phyloP scores from a whole-genome alignment of 2,888 invertebrate genomes.

The Calliphora vomitoria region DNA sequence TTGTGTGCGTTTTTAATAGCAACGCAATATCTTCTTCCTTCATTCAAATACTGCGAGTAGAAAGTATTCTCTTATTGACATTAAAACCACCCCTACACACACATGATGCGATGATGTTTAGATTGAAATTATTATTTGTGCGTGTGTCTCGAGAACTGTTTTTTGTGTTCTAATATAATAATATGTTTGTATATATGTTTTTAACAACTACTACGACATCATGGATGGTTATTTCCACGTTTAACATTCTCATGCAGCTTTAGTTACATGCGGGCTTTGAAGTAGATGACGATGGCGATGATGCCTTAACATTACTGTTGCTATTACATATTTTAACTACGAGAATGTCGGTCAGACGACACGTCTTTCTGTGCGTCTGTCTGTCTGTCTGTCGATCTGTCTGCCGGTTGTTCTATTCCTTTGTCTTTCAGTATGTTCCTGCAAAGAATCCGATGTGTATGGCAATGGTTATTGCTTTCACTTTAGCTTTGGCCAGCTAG shows the following conservation, averaged over 20 bases:
- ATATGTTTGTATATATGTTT: slow-evolving; percentile 10
- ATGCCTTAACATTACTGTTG: slow-evolving; percentile 61
- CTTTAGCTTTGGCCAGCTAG: slow-evolving; percentile 30
- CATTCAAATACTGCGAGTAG: background rate
- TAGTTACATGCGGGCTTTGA: slow-evolving; percentile 71
- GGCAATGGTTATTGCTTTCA: slow-evolving; percentile 47
- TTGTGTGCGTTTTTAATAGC: slow-evolving; percentile 65
- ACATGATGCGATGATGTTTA: slow-evolving; percentile 21
- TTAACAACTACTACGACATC: slow-evolving; percentile 44
- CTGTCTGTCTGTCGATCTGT: slow-evolving; percentile 21
- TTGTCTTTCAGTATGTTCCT: slow-evolving; percentile 33
- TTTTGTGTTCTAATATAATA: background rate
- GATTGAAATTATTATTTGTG: slow-evolving; percentile 26
- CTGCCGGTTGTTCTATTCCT: slow-evolving; percentile 8
- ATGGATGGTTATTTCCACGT: slow-evolving; percentile 65
- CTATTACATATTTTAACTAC: slow-evolving; percentile 53
- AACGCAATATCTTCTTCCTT: slow-evolving; percentile 65
- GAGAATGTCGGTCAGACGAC: slow-evolving; percentile 24
- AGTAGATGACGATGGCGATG: slow-evolving; percentile 11
- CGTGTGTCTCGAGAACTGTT: background rate
- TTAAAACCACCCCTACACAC: slow-evolving; percentile 68
- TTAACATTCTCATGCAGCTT: slow-evolving; percentile 73
- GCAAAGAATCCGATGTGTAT: background rate
- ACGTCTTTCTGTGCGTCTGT: slow-evolving; percentile 22
- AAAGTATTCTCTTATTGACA: slow-evolving; percentile 39